Base-by-base conservation (phyloP, 2,113 vertebrate species). In the Phasianus colchicus region DNA sequence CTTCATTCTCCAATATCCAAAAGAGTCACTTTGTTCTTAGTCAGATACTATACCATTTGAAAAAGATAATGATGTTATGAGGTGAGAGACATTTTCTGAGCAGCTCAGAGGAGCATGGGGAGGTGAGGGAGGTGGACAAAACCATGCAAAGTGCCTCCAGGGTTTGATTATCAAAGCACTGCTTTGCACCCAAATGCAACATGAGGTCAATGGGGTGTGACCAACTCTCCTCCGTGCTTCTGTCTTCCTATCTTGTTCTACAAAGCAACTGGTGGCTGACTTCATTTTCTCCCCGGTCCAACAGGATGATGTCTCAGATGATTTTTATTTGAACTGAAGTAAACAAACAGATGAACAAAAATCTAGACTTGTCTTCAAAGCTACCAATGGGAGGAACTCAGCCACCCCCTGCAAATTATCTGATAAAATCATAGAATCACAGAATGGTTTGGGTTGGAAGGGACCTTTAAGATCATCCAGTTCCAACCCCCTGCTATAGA, bases 241-340 rank as follows among this genome's bases (percentile, higher is more conserved):
- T 88, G n/a, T 43, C 18, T 67, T 81, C 40, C 43, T 4, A 4
- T 9, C 4, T 4, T 34, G 14, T 66, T 90, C 74, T 48, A 57
- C 48, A 45, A 19, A 42, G 27, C 57, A 77, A 1, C 9, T 1
- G 0, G 0, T 47, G 47, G 2, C 29, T 76, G 6, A 34, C 57
- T 27, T 50, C 27, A 8, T 60, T 32, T 72, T 86, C 29, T 71
- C 11, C n/a, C 8, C 25, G 52, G 10, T n/a, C 13, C 11, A 8
- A 32, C 16, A 17, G 8, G 22, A 18, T 42, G 9, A 27, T 43
- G 18, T n/a, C 55, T 58, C 29, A n/a, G 55, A 10, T 58, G 32
- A 58, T 58, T n/a, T 32, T n/a, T 32, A n/a, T 57, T 57, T n/a
- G 55, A n/a, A 58, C 32, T n/a, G 32, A 32, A 75, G 29, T 71